Evolutionary conservation across 2,888 invertebrate genomes (phyloP), one percentile per base, ranked within the genome.

Genomic region (Perizoma flavofasciatum): DNA sequence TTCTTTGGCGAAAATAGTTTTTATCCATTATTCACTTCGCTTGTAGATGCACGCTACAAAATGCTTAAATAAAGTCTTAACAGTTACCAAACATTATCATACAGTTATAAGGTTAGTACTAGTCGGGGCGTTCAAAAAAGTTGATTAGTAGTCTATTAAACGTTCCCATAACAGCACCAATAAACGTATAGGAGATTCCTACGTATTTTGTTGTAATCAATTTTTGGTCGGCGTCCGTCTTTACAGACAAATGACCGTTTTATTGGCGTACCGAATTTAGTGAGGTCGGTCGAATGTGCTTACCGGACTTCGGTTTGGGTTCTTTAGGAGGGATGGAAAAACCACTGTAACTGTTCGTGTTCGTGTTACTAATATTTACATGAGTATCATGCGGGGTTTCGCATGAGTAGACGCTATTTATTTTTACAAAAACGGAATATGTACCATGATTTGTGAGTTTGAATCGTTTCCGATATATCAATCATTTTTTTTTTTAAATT

Each of bases 151-250:
- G 89, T 88, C 91, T 90, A 91, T 91, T 91, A 91, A 83, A 77
- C 75, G 78, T 86, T 83, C 84, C 83, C 85, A 88, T 89, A 89
- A 90, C 85, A 88, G 80, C 88, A 71, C 73, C 86, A 87, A 91
- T 91, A 91, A 91, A 90, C 78, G 86, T 88, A 82, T 85, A 82
- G 85, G 88, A 88, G 86, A 88, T 90, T 88, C 83, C 83, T 80
- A 82, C 81, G 89, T 86, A 89, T 91, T 91, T 90, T 89, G 88
- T 89, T 83, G 86, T 89, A 92, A 92, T 92, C 89, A 92, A 90
- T 89, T 88, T 79, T 87, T 82, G 78, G 90, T 80, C 90, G 91
- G 91, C 89, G 77, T 85, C 75, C 86, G 88, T 90, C 89, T 91
- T 86, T 83, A 77, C 76, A 79, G 80, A 83, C 84, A 82, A 86